Evolutionary conservation across 2,113 vertebrate species (phyloP).

Genomic region (Symphodus melops): DNA sequence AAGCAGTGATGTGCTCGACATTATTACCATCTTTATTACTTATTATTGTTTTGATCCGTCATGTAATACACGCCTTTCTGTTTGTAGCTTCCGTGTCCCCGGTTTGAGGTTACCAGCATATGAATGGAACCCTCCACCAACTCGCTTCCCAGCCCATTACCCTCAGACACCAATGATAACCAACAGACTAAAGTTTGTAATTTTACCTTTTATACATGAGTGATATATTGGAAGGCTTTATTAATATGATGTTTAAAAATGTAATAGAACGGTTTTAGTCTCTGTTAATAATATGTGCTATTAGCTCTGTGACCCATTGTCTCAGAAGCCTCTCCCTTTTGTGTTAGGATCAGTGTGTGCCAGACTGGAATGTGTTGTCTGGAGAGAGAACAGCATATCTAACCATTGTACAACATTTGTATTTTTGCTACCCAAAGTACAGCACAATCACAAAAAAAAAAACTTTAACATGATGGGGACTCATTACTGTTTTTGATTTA

Average conservation of each 20-base stretch:
- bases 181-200: conserved; percentile 69
- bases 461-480: no score
- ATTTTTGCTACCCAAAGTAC: no score
- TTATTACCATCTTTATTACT: not conserved
- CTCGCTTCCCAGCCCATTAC: not conserved
- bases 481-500: no score
- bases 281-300: not conserved
- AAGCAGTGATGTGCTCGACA: not conserved
- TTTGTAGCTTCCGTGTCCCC: conserved; percentile 49
- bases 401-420: not conserved
- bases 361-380: not conserved
- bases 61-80: conserved; percentile 11
- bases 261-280: not conserved
- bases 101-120: conserved; percentile 53
- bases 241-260: not conserved
- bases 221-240: not conserved
- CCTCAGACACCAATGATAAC: conserved; percentile 5
- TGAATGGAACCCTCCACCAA: conserved; percentile 57
- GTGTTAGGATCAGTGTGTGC: not conserved
- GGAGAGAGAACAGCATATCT: not conserved
- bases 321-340: not conserved
- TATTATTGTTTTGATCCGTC: not conserved
- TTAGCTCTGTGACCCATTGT: no score
- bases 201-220: not conserved
- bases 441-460: no score